Evolutionary conservation across 2,113 vertebrate species (phyloP).

Genomic region (Irena cyanogastra): DNA sequence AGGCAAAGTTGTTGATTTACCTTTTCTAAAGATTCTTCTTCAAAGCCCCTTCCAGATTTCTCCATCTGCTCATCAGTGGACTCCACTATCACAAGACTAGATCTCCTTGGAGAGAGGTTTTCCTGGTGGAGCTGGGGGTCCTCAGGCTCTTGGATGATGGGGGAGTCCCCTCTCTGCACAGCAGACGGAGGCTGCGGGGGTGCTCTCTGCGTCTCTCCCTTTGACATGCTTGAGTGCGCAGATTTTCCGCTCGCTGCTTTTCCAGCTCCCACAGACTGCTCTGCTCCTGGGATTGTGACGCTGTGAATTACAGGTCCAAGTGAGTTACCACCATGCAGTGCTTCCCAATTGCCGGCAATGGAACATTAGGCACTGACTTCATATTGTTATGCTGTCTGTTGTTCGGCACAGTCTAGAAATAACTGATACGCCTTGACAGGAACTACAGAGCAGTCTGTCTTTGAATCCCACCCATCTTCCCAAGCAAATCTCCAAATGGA

Average conservation of each 20-base stretch:
- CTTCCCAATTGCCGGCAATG: background rate
- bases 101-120: conserved; percentile 53
- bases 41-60: conserved; percentile 60
- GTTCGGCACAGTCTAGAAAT: background rate
- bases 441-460: background rate
- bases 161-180: conserved; percentile 68
- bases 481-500: background rate
- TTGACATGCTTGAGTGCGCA: background rate
- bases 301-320: conserved; percentile 50
- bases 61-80: conserved; percentile 76
- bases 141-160: conserved; percentile 74
- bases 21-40: conserved; percentile 82
- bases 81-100: conserved; percentile 71
- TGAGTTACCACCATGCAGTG: background rate
- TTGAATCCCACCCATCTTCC: background rate
- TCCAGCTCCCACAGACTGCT: background rate
- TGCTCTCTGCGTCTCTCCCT: conserved; percentile 55
- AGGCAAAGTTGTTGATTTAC: conserved; percentile 60
- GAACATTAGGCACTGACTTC: background rate
- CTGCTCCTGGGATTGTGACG: conserved; percentile 27
- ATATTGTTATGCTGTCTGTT: background rate
- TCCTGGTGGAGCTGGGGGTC: conserved; percentile 33
- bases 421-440: background rate
- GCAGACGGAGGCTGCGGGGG: conserved; percentile 16
- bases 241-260: background rate